These are phyloP conservation scores for Siderastrea radians DNA, from an alignment of 92 coral and sea anemone genomes.

Conservation along the genomic window DNA sequence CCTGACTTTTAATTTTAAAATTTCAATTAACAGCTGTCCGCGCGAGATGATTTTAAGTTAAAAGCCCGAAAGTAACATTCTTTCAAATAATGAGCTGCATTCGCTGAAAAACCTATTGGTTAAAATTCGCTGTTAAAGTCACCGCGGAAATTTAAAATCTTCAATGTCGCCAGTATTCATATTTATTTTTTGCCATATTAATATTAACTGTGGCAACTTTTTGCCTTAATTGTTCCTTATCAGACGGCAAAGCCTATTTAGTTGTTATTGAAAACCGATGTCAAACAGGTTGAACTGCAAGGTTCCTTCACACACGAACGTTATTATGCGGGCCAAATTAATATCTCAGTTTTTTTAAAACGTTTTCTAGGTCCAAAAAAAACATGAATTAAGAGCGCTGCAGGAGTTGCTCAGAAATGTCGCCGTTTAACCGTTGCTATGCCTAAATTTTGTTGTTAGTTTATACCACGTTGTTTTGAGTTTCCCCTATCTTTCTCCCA, in stretches of 20 bases:
- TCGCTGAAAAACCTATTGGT: neutral
- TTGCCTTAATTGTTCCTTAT: constrained; percentile 34
- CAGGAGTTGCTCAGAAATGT: neutral
- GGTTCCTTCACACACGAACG: neutral
- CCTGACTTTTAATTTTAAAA: neutral
- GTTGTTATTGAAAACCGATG: constrained; percentile 35
- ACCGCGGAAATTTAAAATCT: constrained; percentile 12
- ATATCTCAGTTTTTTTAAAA: neutral
- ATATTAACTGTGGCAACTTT: constrained; percentile 37
- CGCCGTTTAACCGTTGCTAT: neutral
- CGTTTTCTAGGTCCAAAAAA: neutral
- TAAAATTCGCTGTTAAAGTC: neutral
- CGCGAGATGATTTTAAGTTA: neutral
- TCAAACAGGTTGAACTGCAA: constrained; percentile 14
- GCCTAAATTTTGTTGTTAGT: neutral
- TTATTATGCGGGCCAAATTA: neutral
- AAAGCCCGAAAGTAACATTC: neutral
- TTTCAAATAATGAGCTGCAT: neutral
- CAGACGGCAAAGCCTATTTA: constrained; percentile 25
- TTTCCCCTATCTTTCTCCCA: constrained; percentile 15
- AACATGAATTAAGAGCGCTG: neutral
- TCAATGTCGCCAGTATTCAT: neutral
- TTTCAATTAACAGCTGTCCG: neutral
- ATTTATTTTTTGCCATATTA: neutral
- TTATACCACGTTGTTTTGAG: neutral